These are phyloP conservation scores for Harpegnathos saltator DNA, from an alignment of 1,140 invertebrate genomes.

Conservation along the genomic window DNA sequence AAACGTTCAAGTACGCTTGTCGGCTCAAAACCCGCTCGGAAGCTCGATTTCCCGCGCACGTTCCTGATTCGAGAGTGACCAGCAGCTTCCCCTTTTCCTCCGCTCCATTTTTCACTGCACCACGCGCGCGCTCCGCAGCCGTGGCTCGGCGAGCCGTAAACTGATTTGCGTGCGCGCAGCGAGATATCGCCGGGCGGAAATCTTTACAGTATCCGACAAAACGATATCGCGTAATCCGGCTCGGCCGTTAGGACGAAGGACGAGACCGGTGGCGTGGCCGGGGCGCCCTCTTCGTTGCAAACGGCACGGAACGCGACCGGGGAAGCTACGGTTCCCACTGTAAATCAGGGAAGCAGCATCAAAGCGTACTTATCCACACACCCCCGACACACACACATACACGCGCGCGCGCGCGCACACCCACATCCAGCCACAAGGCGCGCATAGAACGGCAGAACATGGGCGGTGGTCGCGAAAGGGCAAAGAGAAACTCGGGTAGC, in stretches of 20 bases:
- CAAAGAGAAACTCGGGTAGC: not conserved
- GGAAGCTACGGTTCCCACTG: constrained; percentile 25
- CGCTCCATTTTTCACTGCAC: no score
- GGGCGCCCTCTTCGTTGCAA: not conserved
- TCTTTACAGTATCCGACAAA: constrained; percentile 22
- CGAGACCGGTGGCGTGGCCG: not conserved
- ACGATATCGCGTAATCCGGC: constrained; percentile 15
- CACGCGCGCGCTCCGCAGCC: no score
- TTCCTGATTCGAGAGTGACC: no score
- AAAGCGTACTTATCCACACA: constrained; percentile 39
- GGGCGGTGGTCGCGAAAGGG: not conserved
- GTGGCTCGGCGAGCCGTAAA: not conserved
- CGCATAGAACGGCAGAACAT: not conserved
- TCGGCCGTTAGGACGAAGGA: not conserved
- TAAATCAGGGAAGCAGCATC: constrained; percentile 62
- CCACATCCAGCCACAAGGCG: no score
- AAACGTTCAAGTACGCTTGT: constrained; percentile 13
- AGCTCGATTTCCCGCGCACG: no score
- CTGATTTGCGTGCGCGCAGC: not conserved
- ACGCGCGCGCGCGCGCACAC: no score
- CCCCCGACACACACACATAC: no score
- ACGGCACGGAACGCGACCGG: not conserved
- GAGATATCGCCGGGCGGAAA: constrained; percentile 6
- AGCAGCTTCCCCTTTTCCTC: no score
- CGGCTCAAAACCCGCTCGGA: not conserved